Evolutionary conservation across 2,888 invertebrate species (phyloP), one percentile per base, ranked within the genome.

Genomic region (Pilophorus perplexus): DNA sequence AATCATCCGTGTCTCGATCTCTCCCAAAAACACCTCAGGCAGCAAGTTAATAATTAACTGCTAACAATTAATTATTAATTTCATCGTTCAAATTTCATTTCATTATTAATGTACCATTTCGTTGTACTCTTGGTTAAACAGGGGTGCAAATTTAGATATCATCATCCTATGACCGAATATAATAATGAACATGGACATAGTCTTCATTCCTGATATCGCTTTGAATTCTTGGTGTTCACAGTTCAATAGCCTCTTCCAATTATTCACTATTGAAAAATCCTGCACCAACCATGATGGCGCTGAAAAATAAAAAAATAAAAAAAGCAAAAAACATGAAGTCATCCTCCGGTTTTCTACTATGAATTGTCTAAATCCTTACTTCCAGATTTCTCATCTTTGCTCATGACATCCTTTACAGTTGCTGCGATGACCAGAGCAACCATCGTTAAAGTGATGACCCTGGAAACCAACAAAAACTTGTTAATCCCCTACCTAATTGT

Each of bases 111-210:
- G 33, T 37, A 40, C 67, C 28, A 54, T 42, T 50, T 67, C 60
- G 38, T 60, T 59, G 18, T 55, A 20, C n/a, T 42, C 22, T 25
- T 52, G 37, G 20, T 67, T 67, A 42, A 64, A 55, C 14, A 60
- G 10, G 5, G 67, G 67, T 4, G 59, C 16, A 16, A 44, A 52
- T 2, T 16, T 14, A n/a, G 64, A 23, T 2, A 64, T 28, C 54
- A 67, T 25, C 62, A 54, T 64, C 16, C 67, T 25, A 23, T 67
- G 67, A n/a, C 67, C 67, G 18, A 38, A 64, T 22, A 67, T 64
- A n/a, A 67, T 67, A 12, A 64, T 12, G n/a, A 67, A 27, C 67
- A 67, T 67, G 10, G 67, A 67, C 18, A 67, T 10, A 1, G 42
- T 33, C 44, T 67, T 67, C 40, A 67, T 28, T 12, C 67, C 67